Evolutionary conservation across 2,113 vertebrate species (phyloP).

Genomic region (Origma solitaria): DNA sequence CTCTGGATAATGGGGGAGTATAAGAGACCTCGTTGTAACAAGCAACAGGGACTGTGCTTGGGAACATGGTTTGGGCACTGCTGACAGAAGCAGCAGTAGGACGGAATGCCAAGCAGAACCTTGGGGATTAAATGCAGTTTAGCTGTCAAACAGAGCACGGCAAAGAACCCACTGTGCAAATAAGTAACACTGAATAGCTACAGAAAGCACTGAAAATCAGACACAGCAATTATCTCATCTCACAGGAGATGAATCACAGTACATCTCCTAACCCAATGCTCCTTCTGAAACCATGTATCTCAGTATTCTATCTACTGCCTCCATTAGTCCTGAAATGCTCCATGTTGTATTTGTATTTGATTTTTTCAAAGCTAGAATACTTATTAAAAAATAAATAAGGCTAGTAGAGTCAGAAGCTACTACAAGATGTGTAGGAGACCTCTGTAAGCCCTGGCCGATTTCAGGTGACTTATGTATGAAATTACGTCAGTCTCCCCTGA

Average conservation of each 20-base stretch:
- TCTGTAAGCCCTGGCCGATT: background rate
- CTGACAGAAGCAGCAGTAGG: background rate
- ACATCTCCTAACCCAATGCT: background rate
- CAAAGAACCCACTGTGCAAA: background rate
- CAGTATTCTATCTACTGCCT: background rate
- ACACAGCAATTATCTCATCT: background rate
- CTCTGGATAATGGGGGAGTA: background rate
- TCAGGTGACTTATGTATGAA: background rate
- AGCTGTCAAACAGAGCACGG: background rate
- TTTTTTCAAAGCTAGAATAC: background rate
- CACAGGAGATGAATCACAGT: background rate
- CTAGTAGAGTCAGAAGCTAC: background rate
- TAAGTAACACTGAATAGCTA: background rate
- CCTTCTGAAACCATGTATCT: background rate
- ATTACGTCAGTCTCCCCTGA: background rate
- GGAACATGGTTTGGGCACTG: background rate
- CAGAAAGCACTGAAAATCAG: background rate
- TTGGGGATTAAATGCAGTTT: background rate
- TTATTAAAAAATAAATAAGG: background rate
- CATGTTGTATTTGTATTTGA: background rate
- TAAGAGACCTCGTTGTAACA: background rate
- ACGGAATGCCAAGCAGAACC: background rate
- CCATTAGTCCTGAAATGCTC: background rate
- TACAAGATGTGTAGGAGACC: background rate
- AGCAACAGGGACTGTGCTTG: background rate